These are phyloP conservation scores for Rambutsinella grinnellia DNA, from an alignment of 2,888 invertebrate genomes.

Conservation along the genomic window DNA sequence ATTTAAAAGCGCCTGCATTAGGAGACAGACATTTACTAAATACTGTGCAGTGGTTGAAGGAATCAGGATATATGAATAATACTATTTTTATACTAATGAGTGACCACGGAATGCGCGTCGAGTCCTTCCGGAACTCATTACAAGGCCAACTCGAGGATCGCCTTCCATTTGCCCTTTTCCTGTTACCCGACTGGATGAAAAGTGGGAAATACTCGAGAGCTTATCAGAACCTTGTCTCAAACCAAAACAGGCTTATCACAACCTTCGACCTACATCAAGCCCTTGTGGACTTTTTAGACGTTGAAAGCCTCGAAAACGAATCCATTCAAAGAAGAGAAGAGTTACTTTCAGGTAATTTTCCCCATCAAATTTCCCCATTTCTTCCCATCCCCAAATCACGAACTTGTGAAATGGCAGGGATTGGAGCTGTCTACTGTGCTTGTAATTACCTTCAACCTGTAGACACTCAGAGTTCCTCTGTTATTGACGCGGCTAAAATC, in stretches of 20 bases:
- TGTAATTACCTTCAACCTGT: conserved; percentile 5
- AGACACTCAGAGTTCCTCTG: conserved; percentile 21
- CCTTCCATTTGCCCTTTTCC: conserved; percentile 76
- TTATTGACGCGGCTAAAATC: conserved; percentile 27
- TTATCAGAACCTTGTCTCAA: conserved; percentile 74
- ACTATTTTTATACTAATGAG: conserved; percentile 67
- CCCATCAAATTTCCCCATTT: no score
- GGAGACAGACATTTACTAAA: conserved; percentile 68
- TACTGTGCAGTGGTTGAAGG: conserved; percentile 67
- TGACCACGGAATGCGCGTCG: conserved; percentile 70
- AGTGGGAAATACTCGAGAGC: conserved; percentile 68
- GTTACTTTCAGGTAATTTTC: neutral
- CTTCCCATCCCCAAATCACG: conserved; percentile 4
- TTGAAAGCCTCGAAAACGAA: conserved; percentile 16
- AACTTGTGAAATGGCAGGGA: conserved; percentile 20
- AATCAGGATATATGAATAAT: conserved; percentile 66
- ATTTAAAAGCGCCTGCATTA: conserved; percentile 80
- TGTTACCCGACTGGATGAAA: no score
- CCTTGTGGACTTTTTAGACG: conserved; percentile 76
- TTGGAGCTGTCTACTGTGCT: conserved; percentile 22
- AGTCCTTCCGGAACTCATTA: conserved; percentile 72
- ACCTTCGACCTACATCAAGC: conserved; percentile 89
- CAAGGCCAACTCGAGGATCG: conserved; percentile 68
- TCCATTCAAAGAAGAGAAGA: neutral
- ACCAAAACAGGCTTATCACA: conserved; percentile 73